These are phyloP conservation scores for Ophonus ardosiacus DNA, from an alignment of 2,888 invertebrate genomes.

Conservation along the genomic window DNA sequence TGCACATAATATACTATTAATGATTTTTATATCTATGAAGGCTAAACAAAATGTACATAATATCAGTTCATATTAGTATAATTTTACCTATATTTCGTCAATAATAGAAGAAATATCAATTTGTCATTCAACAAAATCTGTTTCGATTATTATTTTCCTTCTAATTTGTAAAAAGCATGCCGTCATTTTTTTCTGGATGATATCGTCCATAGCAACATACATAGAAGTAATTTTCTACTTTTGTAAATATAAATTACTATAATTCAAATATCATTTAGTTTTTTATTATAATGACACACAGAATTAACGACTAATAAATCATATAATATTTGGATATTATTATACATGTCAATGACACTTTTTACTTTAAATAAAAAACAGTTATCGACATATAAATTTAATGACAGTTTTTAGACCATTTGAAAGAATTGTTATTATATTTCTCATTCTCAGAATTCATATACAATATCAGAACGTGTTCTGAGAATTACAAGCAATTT, in stretches of 20 bases:
- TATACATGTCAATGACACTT: not conserved
- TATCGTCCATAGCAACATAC: not conserved
- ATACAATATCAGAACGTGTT: not conserved
- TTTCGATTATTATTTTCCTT: too few relatives aligned
- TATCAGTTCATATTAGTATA: too few relatives aligned
- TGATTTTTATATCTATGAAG: too few relatives aligned
- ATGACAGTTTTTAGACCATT: not conserved
- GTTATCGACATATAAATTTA: not conserved
- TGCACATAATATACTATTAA: too few relatives aligned
- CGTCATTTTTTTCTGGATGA: too few relatives aligned
- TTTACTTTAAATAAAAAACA: not conserved
- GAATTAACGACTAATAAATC: not conserved
- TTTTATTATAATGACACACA: not conserved
- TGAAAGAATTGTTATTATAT: not conserved
- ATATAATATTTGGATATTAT: not conserved
- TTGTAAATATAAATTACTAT: not conserved
- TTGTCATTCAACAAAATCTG: too few relatives aligned
- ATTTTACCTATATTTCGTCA: too few relatives aligned
- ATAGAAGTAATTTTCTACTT: not conserved
- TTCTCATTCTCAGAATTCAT: not conserved
- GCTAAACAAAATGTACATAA: too few relatives aligned
- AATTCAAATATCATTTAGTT: not conserved
- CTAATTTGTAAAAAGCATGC: too few relatives aligned
- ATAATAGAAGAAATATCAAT: too few relatives aligned
- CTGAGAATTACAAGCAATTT: not conserved